These are phyloP conservation scores for Sinopyrophorus schimmeli DNA, from an alignment of 2,888 invertebrate species.

Conservation along the genomic window DNA sequence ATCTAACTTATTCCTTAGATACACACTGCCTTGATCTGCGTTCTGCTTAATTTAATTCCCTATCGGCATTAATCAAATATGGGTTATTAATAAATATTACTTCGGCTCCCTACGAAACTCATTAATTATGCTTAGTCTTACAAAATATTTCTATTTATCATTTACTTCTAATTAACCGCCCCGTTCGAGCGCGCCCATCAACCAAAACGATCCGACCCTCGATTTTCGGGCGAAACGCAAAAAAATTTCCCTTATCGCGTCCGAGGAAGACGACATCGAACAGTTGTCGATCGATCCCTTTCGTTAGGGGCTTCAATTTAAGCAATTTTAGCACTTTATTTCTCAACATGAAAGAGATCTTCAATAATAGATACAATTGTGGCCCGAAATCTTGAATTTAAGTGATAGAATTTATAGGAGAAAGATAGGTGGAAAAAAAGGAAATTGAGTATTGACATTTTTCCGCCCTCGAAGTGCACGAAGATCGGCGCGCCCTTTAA, in stretches of 20 bases:
- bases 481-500: neutral
- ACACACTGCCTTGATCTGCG: conserved; percentile 9
- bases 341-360: conserved; percentile 9
- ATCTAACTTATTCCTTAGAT: conserved; percentile 8
- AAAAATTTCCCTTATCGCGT: neutral
- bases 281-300: conserved; percentile 5
- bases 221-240: neutral
- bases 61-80: conserved; percentile 10
- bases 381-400: conserved; percentile 1
- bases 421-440: neutral
- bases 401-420: conserved; percentile 2
- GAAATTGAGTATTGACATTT: conserved; percentile 9
- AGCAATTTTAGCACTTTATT: conserved; percentile 11
- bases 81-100: conserved; percentile 4
- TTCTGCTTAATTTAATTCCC: conserved; percentile 15
- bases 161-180: too few species aligned
- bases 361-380: conserved; percentile 18
- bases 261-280: neutral
- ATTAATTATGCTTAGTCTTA: too few species aligned
- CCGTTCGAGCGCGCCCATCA: too few species aligned
- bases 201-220: too few species aligned
- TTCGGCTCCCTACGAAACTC: too few species aligned
- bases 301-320: neutral
- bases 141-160: neutral
- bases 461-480: neutral